phyloP scores from a whole-genome alignment of 2,797 vertebrate species.

The Lutjanus argentimaculatus region DNA sequence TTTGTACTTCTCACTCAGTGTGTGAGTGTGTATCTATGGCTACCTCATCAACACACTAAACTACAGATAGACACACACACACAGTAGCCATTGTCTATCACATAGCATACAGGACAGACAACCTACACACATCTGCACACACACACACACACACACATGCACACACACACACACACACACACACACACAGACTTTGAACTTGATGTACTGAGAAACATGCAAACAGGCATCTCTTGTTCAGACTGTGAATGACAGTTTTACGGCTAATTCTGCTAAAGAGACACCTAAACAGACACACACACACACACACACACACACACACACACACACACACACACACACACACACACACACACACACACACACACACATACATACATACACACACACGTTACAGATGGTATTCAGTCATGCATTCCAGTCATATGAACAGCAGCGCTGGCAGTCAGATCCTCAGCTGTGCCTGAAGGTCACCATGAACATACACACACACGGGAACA shows the following conservation, averaged over 20 bases:
- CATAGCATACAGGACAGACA: slow-evolving; percentile 20
- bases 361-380: slow-evolving; percentile 31
- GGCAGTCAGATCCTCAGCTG: slow-evolving; percentile 73
- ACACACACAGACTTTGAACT: slow-evolving; percentile 32
- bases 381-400: slow-evolving; percentile 30
- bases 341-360: slow-evolving; percentile 30
- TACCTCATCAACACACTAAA: slow-evolving; percentile 55
- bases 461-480: slow-evolving; percentile 68
- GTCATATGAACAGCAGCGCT: slow-evolving; percentile 56
- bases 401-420: slow-evolving; percentile 70
- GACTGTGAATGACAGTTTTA: slow-evolving; percentile 43
- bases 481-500: slow-evolving; percentile 20
- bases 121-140: neutral
- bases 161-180: slow-evolving; percentile 26
- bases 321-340: slow-evolving; percentile 24
- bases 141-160: slow-evolving; percentile 18
- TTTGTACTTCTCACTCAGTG: slow-evolving; percentile 45
- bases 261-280: slow-evolving; percentile 44
- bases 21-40: slow-evolving; percentile 60
- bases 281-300: slow-evolving; percentile 13
- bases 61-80: slow-evolving; percentile 29
- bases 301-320: slow-evolving; percentile 34
- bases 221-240: slow-evolving; percentile 49
- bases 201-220: slow-evolving; percentile 34
- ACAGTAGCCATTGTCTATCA: slow-evolving; percentile 39